phyloP scores from a whole-genome alignment of 2,888 invertebrate species.

The Muscina levida region DNA sequence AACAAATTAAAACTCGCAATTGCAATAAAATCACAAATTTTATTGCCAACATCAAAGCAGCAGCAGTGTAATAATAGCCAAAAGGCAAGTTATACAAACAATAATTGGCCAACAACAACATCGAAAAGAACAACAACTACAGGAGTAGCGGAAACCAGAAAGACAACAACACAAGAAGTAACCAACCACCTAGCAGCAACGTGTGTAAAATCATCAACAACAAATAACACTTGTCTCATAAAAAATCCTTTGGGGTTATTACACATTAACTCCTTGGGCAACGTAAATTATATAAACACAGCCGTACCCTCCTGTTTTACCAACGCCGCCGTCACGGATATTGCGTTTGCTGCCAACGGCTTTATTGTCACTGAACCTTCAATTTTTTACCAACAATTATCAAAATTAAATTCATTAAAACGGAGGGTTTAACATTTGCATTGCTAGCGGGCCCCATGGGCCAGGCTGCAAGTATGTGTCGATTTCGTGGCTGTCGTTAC shows the following conservation, averaged over 20 bases:
- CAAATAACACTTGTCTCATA: too few species aligned
- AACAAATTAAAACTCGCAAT: constrained; percentile 21
- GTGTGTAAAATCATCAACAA: too few species aligned
- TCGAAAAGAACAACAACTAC: constrained; percentile 43
- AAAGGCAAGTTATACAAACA: constrained; percentile 47
- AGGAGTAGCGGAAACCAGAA: constrained; percentile 26
- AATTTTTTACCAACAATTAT: constrained; percentile 68
- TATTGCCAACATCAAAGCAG: constrained; percentile 45
- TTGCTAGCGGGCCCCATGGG: constrained; percentile 84
- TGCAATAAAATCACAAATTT: constrained; percentile 30
- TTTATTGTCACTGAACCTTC: neutral
- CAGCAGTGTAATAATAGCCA: constrained; percentile 50
- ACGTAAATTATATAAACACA: too few species aligned
- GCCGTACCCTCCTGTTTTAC: neutral
- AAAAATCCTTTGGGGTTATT: constrained; percentile 6
- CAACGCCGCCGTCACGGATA: neutral
- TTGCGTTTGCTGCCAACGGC: neutral
- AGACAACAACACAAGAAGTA: constrained; percentile 20
- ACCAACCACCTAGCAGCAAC: constrained; percentile 1
- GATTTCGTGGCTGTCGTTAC: constrained; percentile 88
- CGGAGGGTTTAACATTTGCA: constrained; percentile 80
- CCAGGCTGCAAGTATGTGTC: constrained; percentile 91
- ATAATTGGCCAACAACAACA: constrained; percentile 44
- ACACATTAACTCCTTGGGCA: constrained; percentile 4
- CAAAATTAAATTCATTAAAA: constrained; percentile 79